These are phyloP conservation scores for Solenopsis fugax DNA, from an alignment of 1,140 invertebrate species.

Conservation along the genomic window DNA sequence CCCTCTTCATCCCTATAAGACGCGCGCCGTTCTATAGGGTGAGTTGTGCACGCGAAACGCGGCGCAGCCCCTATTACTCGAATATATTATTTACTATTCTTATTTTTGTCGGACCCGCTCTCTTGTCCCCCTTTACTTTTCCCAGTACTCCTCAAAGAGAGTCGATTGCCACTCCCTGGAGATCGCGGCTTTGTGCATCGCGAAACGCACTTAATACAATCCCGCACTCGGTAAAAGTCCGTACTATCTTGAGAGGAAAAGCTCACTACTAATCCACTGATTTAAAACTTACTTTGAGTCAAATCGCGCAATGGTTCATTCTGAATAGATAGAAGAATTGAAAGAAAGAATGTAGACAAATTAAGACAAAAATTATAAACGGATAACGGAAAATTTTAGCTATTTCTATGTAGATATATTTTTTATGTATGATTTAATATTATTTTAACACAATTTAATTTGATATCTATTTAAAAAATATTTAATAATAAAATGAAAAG, in stretches of 20 bases:
- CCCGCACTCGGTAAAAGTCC: not conserved
- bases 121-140: conserved; percentile 65
- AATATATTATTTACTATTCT: conserved; percentile 85
- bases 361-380: conserved; percentile 5
- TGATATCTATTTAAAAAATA: not conserved
- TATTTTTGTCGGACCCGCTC: conserved; percentile 77
- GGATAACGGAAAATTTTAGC: not conserved
- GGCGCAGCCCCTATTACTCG: conserved; percentile 78
- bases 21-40: conserved; percentile 56
- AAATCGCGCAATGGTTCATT: not conserved
- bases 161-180: conserved; percentile 75
- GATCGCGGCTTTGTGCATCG: conserved; percentile 71
- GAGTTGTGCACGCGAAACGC: conserved; percentile 49
- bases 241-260: not conserved
- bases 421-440: not conserved
- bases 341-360: not conserved
- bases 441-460: not conserved
- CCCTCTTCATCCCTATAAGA: conserved; percentile 75
- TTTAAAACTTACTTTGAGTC: conserved; percentile 5
- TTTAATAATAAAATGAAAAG: conserved; percentile 12
- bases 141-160: conserved; percentile 72
- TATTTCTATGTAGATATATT: not conserved
- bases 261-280: conserved; percentile 17
- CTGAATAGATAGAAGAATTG: not conserved
- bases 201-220: conserved; percentile 72